Evolutionary conservation across 2,797 vertebrate species (phyloP).

Genomic region (Chrosomus eos): DNA sequence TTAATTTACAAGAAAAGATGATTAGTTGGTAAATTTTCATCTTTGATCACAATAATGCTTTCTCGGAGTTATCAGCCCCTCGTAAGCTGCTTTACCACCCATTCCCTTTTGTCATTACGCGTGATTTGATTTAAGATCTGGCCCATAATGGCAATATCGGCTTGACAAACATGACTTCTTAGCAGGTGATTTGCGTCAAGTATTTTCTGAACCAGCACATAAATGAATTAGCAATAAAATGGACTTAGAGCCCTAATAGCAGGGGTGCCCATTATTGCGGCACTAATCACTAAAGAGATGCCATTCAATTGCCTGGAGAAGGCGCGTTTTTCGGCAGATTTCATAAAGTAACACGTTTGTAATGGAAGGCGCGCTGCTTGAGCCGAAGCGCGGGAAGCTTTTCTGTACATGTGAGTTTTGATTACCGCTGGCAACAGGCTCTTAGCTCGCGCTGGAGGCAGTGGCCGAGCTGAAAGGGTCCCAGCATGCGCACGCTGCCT

Average conservation of each 20-base stretch:
- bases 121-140: slow-evolving; percentile 90
- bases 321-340: slow-evolving; percentile 93
- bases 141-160: slow-evolving; percentile 90
- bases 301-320: slow-evolving; percentile 99
- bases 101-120: slow-evolving; percentile 77
- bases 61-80: slow-evolving; percentile 76
- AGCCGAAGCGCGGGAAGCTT: slow-evolving; percentile 91
- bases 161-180: slow-evolving; percentile 98
- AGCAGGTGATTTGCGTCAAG: slow-evolving; percentile 96
- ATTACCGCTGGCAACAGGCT: slow-evolving; percentile 99
- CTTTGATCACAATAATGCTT: slow-evolving; percentile 71
- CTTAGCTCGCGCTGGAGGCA: slow-evolving; percentile 93
- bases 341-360: slow-evolving; percentile 98
- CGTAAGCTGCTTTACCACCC: slow-evolving; percentile 79
- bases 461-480: slow-evolving; percentile 92
- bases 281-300: slow-evolving; percentile 99
- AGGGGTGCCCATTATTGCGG: slow-evolving; percentile 96
- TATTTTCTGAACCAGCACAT: slow-evolving; percentile 97
- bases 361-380: slow-evolving; percentile 99
- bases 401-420: slow-evolving; percentile 96
- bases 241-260: slow-evolving; percentile 93
- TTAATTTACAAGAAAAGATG: slow-evolving; percentile 79
- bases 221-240: slow-evolving; percentile 99
- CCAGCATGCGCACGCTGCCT: slow-evolving; percentile 97
- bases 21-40: slow-evolving; percentile 79